Evolutionary conservation across 2,113 vertebrate species (phyloP), one percentile per base, ranked within the genome.

Genomic region (Onychostoma macrolepis): DNA sequence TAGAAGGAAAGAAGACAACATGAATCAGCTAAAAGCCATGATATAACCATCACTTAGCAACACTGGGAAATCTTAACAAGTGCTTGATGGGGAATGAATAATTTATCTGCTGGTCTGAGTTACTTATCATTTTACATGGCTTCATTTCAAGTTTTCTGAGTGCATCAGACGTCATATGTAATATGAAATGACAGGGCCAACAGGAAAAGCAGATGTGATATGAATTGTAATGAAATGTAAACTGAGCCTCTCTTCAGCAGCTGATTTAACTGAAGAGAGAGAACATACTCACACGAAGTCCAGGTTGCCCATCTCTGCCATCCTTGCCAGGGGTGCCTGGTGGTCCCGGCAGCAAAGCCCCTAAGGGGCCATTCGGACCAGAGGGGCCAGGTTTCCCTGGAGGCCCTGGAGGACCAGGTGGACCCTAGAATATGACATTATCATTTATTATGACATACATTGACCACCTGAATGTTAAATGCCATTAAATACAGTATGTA

Each of bases 361-460:
- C 86, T 86, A 91, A 87, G 87, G 91, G 33, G 13, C 30, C 43
- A 9, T 77, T 56, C 56, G 85, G 53, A 83, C 91, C 93, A 61
- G 93, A 89, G 0, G 93, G 94, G 78, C 94, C 96, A 67, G 96
- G 97, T 84, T 93, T 93, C 80, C 96, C 97, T 0, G 96, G 96
- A 80, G 95, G 96, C 1, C 97, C 97, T 0, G 97, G 96, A 26
- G 93, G 96, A 2, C 97, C 97, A 1, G 96, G 96, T 41, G 92
- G 93, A 87, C 97, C 97, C 97, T 98, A 63, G 24, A 43, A 87
- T 43, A 72, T 38, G 13, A 76, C 1, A 45, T 56, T 48, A 45
- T 67, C 13, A 9, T 11, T 17, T 17, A 45, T 11, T 45, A 6
- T 19, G n/a, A 48, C 12, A 43, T 48, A 28, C 33, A 48, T 24